phyloP scores from a whole-genome alignment of 2,113 vertebrate genomes.

The Laticauda colubrina region DNA sequence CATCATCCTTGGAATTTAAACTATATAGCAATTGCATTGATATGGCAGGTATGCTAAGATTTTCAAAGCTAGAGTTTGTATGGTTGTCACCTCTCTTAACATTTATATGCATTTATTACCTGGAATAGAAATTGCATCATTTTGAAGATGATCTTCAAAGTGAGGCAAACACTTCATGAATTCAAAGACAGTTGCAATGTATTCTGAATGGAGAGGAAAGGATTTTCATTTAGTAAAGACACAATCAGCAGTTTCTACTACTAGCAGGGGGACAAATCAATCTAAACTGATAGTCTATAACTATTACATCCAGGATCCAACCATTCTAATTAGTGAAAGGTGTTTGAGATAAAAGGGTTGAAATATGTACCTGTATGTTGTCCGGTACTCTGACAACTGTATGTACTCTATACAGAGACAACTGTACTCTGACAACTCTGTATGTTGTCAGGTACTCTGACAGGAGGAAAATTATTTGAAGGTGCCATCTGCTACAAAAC shows the following conservation, averaged over 20 bases:
- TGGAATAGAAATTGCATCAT: neutral
- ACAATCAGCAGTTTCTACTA: slow-evolving; percentile 6
- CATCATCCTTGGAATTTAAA: neutral
- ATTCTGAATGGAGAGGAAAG: slow-evolving; percentile 11
- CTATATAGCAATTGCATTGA: neutral
- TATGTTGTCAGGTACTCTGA: neutral
- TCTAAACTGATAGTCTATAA: slow-evolving; percentile 18
- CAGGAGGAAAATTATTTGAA: neutral
- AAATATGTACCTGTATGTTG: neutral
- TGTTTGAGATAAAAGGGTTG: slow-evolving; percentile 30
- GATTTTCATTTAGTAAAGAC: slow-evolving; percentile 7
- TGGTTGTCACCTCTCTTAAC: neutral
- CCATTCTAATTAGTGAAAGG: slow-evolving; percentile 3
- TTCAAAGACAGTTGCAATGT: neutral
- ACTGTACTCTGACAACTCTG: neutral
- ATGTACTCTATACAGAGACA: neutral
- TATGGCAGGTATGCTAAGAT: neutral
- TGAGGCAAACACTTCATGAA: neutral
- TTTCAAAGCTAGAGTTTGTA: slow-evolving; percentile 16
- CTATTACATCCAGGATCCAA: slow-evolving; percentile 18
- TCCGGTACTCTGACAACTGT: neutral
- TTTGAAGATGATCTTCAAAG: neutral
- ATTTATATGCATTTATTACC: neutral
- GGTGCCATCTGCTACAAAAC: neutral
- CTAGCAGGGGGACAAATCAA: slow-evolving; percentile 28